Base-by-base conservation (phyloP, 2,888 invertebrate species). In the Pammene aurita region DNA sequence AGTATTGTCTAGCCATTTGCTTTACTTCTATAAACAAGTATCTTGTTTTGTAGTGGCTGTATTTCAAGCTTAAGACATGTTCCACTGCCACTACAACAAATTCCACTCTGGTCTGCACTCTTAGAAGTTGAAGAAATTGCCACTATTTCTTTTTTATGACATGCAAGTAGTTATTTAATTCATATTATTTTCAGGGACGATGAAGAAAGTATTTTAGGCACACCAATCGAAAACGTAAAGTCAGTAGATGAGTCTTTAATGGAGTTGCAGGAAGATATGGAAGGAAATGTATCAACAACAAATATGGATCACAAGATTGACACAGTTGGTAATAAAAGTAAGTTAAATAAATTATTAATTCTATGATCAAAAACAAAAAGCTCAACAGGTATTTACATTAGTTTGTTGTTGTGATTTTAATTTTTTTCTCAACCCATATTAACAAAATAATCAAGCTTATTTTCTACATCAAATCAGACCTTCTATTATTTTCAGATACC, bases 201-300 rank as follows among this genome's bases (percentile, higher is more conserved):
- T 2, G 54, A 65, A 42, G 64, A 69, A 55, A 55, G 35, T 16
- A 65, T 58, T 38, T 41, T 69, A 10, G 14, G 56, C 46, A 68
- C 67, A 41, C n/a, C 46, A 54, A 48, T 60, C 14, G 58, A 69
- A 10, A 60, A 55, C 46, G 60, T 58, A 14, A 34, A 14, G 6
- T 35, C 64, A 54, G 69, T 46, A 11, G 65, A 64, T n/a, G 58
- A 60, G n/a, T 64, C 64, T 42, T 69, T 69, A 38, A 69, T 65
- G 41, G 69, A 69, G 26, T 48, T 69, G 26, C 69, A 46, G 34
- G 64, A 64, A 16, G 64, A 64, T 13, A 57, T 68, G 48, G 55
- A 67, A 35, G 52, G 52, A 7, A 52, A 44, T 46, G 26, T 62
- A 11, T n/a, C 18, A 11, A 38, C 52, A 34, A 34, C 52, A 13